Base-by-base conservation (phyloP, 2,888 invertebrate species). In the Lissocephala sabroskyi region DNA sequence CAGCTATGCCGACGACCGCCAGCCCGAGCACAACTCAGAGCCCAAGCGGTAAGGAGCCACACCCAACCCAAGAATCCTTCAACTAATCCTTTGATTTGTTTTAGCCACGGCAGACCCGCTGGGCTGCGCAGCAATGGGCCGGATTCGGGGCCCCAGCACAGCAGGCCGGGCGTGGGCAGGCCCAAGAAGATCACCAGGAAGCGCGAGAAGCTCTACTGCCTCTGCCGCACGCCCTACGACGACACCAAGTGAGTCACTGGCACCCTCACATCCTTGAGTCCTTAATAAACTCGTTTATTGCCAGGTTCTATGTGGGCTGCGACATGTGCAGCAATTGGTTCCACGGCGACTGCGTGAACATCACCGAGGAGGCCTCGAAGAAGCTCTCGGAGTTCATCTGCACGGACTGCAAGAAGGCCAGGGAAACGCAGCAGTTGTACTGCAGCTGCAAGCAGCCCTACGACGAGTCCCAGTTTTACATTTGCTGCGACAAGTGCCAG, bases 261-360 rank as follows among this genome's bases (percentile, higher is more conserved):
- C 11, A 2, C 17, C n/a, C n/a, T n/a, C n/a, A n/a, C n/a, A n/a
- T n/a, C n/a, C n/a, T 29, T 13, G 17, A 16, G 16, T 9, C 5
- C n/a, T n/a, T n/a, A n/a, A n/a, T n/a, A n/a, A n/a, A n/a, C n/a
- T n/a, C n/a, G n/a, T 35, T 35, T 23, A 10, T 18, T 39, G 28
- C 7, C 77, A 95, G 94, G 83, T 98, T 98, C 85, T 98, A 98
- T 85, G 95, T 99, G 61, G 97, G 96, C 52, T 99, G 99, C 86
- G 97, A 98, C 86, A 87, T 96, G 77, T 99, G 98, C 85, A 95
- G 94, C 79, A 97, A 97, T 85, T 98, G 98, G 98, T 98, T 96
- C 88, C 99, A 99, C 82, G 97, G 97, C 1, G 93, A 94, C 66
- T 99, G 99, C 83, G 96, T 98, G 9, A 94, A 93, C 36, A 94